These are phyloP conservation scores for Astyanax mexicanus DNA, from an alignment of 2,797 vertebrate genomes.

Conservation along the genomic window DNA sequence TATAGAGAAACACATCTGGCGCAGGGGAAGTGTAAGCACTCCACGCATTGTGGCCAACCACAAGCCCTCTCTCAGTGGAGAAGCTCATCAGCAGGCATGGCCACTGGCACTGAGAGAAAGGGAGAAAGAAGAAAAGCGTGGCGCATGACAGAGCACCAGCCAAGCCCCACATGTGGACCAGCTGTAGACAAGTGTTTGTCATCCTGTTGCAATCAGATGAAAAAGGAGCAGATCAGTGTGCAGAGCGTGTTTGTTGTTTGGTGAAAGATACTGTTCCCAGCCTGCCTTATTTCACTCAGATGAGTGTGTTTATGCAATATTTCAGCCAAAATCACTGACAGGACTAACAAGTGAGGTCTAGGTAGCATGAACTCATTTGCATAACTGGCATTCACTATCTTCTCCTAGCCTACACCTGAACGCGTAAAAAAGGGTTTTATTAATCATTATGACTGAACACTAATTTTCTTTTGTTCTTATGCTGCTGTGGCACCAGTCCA, in stretches of 20 bases:
- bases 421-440: too few species aligned
- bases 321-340: background rate
- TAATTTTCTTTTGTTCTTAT: too few species aligned
- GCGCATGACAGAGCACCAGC: slow-evolving; percentile 8
- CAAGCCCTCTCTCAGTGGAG: slow-evolving; percentile 25
- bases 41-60: slow-evolving; percentile 28
- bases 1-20: slow-evolving; percentile 49
- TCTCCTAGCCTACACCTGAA: background rate
- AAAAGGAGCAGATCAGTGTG: background rate
- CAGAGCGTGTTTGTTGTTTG: slow-evolving; percentile 17
- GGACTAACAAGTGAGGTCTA: background rate
- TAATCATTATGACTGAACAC: too few species aligned
- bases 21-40: slow-evolving; percentile 31
- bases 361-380: background rate
- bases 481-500: too few species aligned
- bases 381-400: background rate
- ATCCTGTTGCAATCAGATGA: slow-evolving; percentile 16
- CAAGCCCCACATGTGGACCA: slow-evolving; percentile 21
- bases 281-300: slow-evolving; percentile 17
- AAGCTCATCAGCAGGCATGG: slow-evolving; percentile 19
- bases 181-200: slow-evolving; percentile 21
- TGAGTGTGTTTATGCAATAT: slow-evolving; percentile 3
- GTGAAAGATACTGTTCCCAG: background rate
- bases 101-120: slow-evolving; percentile 11
- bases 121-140: slow-evolving; percentile 7